A percentile compares a stretch with the other conserved stretches of the same genome.
Evolutionary conservation across 2,888 invertebrate species (phyloP).

Genomic region (Epinotia bilunana): DNA sequence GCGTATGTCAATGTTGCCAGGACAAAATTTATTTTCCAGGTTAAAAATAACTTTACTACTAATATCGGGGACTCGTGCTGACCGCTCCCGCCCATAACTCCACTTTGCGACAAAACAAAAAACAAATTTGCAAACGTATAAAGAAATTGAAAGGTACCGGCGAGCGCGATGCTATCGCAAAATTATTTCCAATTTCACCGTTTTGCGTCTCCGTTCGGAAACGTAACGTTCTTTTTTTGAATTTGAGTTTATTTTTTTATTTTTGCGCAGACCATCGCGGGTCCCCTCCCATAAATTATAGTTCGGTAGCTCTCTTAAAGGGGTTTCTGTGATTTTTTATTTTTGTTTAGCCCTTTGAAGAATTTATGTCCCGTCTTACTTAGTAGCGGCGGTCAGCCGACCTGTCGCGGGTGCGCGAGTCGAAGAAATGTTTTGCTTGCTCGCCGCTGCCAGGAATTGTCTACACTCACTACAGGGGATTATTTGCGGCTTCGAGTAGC

Average conservation of each 20-base stretch:
- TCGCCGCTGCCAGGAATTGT: conserved; percentile 42
- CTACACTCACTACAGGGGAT: conserved; percentile 43
- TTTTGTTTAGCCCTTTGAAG: conserved; percentile 82
- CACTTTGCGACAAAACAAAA: conserved; percentile 64
- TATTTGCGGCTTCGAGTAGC: conserved; percentile 43
- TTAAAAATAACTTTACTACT: conserved; percentile 44
- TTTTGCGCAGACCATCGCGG: conserved; percentile 71
- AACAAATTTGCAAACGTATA: conserved; percentile 76
- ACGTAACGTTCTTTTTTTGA: conserved; percentile 62
- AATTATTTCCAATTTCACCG: conserved; percentile 85
- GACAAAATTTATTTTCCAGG: conserved; percentile 40
- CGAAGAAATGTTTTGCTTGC: conserved; percentile 61
- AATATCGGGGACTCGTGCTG: conserved; percentile 46
- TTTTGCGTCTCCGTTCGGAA: conserved; percentile 74
- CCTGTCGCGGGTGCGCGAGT: conserved; percentile 58
- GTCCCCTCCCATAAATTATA: conserved; percentile 81
- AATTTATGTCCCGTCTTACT: conserved; percentile 84
- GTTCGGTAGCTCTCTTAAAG: conserved; percentile 84
- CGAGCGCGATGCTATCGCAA: conserved; percentile 79
- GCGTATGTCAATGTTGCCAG: conserved; percentile 35
- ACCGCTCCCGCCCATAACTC: conserved; percentile 63
- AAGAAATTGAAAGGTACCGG: conserved; percentile 81
- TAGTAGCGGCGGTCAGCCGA: conserved; percentile 78
- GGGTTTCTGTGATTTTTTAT: conserved; percentile 75
- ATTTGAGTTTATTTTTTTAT: conserved; percentile 48